Base-by-base conservation (phyloP, 2,888 invertebrate genomes). In the Eurois occulta region DNA sequence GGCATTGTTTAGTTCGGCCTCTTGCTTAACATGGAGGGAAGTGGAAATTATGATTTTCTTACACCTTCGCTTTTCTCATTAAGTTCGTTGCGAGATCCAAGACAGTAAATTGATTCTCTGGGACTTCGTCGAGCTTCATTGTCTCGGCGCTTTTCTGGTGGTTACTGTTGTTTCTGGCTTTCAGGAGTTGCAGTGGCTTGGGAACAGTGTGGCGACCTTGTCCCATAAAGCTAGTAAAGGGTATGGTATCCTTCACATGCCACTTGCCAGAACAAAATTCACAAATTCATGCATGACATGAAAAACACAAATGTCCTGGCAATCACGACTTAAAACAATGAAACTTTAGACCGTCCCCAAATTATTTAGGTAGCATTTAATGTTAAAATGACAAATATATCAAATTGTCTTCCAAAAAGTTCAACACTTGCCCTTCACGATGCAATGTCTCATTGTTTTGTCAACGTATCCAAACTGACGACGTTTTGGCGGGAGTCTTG, bases 401-500 rank as follows among this genome's bases (percentile, higher is more conserved):
- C 66, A 35, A 60, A 64, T 43, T 71, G 65, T 72, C 21, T 58
- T 72, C 8, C 8, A 41, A 18, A 77, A 80, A 85, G 72, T 77
- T n/a, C 84, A 74, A 77, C 60, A 43, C 21, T 64, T 68, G 80
- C 72, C 77, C 73, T 84, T 85, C 73, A 85, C 84, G 77, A 86
- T 43, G 77, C 38, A n/a, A 64, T 58, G 75, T 77, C 52, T 38
- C 38, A 85, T 86, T 85, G 84, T 85, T 72, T 77, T 80, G 84
- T 80, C 76, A 70, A 72, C 55, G 55, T 71, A 65, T 80, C 62
- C 64, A 43, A 80, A 80, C 38, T 35, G 38, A 65, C 68, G 73
- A 62, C 75, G 73, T 85, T 86, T 80, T 52, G 84, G 77, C 75
- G 84, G 84, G 80, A 83, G 52, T 28, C 21, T 48, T 86, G 80